A percentile compares a stretch with the other conserved stretches of the same genome.
phyloP scores from a whole-genome alignment of 2,888 invertebrate species.

The Parnassius orleans region DNA sequence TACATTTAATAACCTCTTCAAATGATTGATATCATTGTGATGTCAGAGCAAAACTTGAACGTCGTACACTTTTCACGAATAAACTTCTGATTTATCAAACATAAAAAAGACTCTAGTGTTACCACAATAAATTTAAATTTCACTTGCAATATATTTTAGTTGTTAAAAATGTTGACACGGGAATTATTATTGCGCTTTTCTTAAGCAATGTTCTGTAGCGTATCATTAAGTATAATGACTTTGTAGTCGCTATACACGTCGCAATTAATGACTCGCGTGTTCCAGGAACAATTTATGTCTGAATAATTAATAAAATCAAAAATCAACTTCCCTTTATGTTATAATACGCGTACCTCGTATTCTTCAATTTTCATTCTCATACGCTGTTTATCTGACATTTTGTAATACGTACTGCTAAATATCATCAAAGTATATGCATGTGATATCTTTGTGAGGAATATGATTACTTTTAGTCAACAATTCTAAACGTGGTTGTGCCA shows the following conservation, averaged over 20 bases:
- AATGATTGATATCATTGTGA: too few relatives aligned
- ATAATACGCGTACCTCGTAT: not conserved
- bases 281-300: constrained; percentile 20
- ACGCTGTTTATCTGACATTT: not conserved
- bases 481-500: too few relatives aligned
- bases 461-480: too few relatives aligned
- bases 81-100: too few relatives aligned
- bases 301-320: constrained; percentile 10
- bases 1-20: too few relatives aligned
- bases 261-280: constrained; percentile 19
- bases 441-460: too few relatives aligned
- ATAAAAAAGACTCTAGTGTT: not conserved
- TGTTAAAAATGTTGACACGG: constrained; percentile 1
- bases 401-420: not conserved
- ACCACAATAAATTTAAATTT: not conserved
- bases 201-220: constrained; percentile 18
- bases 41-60: too few relatives aligned
- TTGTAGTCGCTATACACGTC: constrained; percentile 18
- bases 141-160: not conserved
- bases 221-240: constrained; percentile 25
- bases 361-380: constrained; percentile 4
- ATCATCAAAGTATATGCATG: not conserved
- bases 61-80: too few relatives aligned
- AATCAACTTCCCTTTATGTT: not conserved
- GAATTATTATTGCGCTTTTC: constrained; percentile 3